These are phyloP conservation scores for Dicyrtoma fusca DNA, from an alignment of 2,888 invertebrate genomes.

Conservation along the genomic window DNA sequence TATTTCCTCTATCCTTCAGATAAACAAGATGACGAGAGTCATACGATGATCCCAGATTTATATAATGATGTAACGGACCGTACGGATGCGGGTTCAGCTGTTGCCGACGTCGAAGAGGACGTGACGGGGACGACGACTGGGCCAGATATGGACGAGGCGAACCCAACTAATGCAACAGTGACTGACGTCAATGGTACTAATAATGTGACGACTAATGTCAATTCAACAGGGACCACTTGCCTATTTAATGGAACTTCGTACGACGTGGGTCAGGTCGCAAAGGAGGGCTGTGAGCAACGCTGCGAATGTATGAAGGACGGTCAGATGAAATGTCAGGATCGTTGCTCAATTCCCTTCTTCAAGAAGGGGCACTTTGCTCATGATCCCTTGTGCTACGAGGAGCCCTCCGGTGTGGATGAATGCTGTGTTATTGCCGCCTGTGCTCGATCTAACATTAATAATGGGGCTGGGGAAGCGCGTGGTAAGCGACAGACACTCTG, in stretches of 20 bases:
- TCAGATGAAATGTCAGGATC: slow-evolving; percentile 69
- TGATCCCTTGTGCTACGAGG: slow-evolving; percentile 75
- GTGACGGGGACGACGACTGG: slow-evolving; percentile 26
- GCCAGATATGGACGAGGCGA: background rate
- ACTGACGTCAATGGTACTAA: background rate
- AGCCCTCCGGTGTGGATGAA: slow-evolving; percentile 65
- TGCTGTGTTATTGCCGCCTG: slow-evolving; percentile 57
- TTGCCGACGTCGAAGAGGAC: background rate
- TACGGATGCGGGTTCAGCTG: background rate
- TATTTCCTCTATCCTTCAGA: slow-evolving; percentile 11
- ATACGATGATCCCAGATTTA: background rate
- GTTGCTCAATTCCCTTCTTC: slow-evolving; percentile 73
- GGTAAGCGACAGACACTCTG: slow-evolving; percentile 36
- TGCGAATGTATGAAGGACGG: slow-evolving; percentile 73
- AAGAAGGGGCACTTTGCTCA: slow-evolving; percentile 69
- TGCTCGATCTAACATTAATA: slow-evolving; percentile 43
- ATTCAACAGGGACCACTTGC: background rate
- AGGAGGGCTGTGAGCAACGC: slow-evolving; percentile 75
- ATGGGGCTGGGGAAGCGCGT: slow-evolving; percentile 45
- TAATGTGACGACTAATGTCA: background rate
- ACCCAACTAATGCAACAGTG: background rate
- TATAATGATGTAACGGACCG: slow-evolving; percentile 3
- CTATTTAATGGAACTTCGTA: slow-evolving; percentile 52
- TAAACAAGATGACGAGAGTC: slow-evolving; percentile 6
- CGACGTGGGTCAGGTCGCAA: slow-evolving; percentile 68